Percentiles rank a stretch among this genome's conserved stretches.
Evolutionary conservation across 2,888 invertebrate species (phyloP).

Genomic region (Lysandra coridon): DNA sequence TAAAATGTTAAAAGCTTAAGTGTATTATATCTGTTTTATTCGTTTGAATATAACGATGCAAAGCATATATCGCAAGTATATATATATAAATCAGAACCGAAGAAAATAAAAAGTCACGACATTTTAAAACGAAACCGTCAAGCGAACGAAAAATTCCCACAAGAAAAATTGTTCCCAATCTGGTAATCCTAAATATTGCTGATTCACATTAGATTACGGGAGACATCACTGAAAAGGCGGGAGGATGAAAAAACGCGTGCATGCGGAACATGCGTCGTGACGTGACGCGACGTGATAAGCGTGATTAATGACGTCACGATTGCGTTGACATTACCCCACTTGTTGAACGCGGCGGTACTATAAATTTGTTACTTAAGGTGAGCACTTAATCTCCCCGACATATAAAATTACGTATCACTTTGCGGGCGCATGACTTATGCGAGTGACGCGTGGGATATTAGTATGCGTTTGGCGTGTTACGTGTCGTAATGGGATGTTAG

Average conservation of each 20-base stretch:
- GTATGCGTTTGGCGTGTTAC: neutral
- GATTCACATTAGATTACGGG: conserved; percentile 17
- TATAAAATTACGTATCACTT: conserved; percentile 24
- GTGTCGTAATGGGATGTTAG: neutral
- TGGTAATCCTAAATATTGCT: conserved; percentile 12
- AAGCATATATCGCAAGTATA: neutral
- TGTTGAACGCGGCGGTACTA: conserved; percentile 42
- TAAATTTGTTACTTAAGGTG: conserved; percentile 18
- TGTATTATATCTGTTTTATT: no score
- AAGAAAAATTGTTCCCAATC: neutral
- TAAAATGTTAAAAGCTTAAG: no score
- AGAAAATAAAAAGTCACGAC: neutral
- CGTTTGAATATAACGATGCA: no score
- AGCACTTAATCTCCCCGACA: conserved; percentile 18
- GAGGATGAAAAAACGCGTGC: conserved; percentile 36
- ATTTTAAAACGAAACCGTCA: neutral
- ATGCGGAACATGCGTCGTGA: conserved; percentile 39
- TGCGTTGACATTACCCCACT: conserved; percentile 43
- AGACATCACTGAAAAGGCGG: neutral
- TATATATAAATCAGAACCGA: neutral
- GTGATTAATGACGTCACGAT: conserved; percentile 73
- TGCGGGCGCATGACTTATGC: conserved; percentile 10
- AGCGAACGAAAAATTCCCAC: neutral
- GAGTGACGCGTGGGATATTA: neutral
- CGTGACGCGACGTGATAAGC: conserved; percentile 60